Percentiles rank a stretch among this genome's conserved stretches.
Evolutionary conservation across 2,888 invertebrate genomes (phyloP).

Genomic region (Nesidiocoris tenuis): DNA sequence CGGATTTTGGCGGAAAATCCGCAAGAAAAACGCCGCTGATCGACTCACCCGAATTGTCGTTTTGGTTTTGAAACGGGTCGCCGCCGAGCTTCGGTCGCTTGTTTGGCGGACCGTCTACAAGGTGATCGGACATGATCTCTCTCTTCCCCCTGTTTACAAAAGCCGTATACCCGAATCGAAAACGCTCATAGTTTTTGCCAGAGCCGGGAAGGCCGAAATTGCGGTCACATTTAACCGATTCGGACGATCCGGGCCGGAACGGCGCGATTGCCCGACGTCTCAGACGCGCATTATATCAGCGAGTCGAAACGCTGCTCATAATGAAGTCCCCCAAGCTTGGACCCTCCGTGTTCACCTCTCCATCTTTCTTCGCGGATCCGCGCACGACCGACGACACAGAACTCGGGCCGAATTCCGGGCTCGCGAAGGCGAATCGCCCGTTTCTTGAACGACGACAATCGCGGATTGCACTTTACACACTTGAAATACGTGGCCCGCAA

Average conservation of each 20-base stretch:
- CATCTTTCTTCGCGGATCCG: conserved; percentile 60
- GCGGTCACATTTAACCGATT: conserved; percentile 18
- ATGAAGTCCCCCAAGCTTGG: conserved; percentile 66
- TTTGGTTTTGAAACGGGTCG: conserved; percentile 77
- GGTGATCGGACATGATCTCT: conserved; percentile 83
- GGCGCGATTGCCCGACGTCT: conserved; percentile 60
- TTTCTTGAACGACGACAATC: background rate
- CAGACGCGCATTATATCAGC: conserved; percentile 68
- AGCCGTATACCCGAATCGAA: conserved; percentile 52
- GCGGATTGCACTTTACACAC: background rate
- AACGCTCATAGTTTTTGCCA: conserved; percentile 10
- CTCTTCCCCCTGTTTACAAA: conserved; percentile 52
- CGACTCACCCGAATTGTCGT: conserved; percentile 72
- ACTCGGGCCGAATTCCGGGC: background rate
- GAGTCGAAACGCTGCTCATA: conserved; percentile 73
- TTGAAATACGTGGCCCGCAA: background rate
- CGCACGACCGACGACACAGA: background rate
- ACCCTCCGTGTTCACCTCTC: conserved; percentile 63
- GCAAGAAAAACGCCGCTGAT: conserved; percentile 20
- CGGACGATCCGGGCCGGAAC: background rate
- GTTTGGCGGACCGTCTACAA: conserved; percentile 91
- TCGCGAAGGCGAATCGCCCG: background rate
- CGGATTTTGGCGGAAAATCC: conserved; percentile 3
- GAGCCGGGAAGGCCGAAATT: background rate
- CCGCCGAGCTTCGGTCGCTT: conserved; percentile 86